Percentiles rank a stretch among this genome's conserved stretches.
phyloP scores from a whole-genome alignment of 2,113 vertebrate species.

The Forbesichthys agassizii region DNA sequence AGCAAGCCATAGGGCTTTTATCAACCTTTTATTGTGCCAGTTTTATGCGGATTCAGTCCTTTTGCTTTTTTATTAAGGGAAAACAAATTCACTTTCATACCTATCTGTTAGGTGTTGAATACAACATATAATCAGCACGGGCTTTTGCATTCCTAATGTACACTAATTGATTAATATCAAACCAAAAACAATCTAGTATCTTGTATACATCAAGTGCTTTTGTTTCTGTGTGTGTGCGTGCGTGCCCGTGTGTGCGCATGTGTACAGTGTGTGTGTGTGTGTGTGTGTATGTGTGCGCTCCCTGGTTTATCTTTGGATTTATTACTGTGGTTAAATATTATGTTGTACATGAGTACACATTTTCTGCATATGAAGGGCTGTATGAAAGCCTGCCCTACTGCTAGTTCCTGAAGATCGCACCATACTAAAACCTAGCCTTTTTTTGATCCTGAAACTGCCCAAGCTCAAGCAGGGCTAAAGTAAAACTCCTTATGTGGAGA shows the following conservation, averaged over 20 bases:
- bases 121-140: conserved; percentile 69
- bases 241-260: background rate
- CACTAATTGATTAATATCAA: conserved; percentile 74
- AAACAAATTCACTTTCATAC: conserved; percentile 55
- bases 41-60: conserved; percentile 68
- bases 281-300: too few relatives aligned
- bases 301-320: conserved; percentile 59
- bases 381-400: conserved; percentile 48
- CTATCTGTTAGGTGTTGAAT: conserved; percentile 69
- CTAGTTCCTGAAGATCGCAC: conserved; percentile 57
- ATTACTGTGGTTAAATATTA: conserved; percentile 67
- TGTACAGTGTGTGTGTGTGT: too few relatives aligned
- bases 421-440: conserved; percentile 38
- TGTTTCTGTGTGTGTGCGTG: conserved; percentile 54
- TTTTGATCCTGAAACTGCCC: conserved; percentile 7
- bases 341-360: conserved; percentile 58
- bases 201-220: conserved; percentile 78
- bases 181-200: conserved; percentile 79
- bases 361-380: conserved; percentile 71
- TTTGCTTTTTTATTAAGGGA: conserved; percentile 60
- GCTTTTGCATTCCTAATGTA: conserved; percentile 75
- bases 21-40: conserved; percentile 67
- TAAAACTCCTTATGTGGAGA: conserved; percentile 13
- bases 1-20: conserved; percentile 71
- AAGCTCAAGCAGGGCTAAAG: conserved; percentile 5